phyloP scores from a whole-genome alignment of 1,140 invertebrate species.

The Rhysida immarginata region DNA sequence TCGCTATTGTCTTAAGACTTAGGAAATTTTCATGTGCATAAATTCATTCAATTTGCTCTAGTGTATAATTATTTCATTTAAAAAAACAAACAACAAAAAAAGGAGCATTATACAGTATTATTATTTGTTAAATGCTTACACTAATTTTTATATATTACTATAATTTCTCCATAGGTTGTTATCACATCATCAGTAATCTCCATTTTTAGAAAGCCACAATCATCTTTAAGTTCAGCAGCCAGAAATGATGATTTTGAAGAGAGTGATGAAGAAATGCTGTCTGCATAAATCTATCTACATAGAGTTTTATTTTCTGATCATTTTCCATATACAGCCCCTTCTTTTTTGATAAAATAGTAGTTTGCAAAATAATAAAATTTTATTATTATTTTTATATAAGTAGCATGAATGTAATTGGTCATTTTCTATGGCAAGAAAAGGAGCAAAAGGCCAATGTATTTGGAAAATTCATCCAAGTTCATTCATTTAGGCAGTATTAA shows the following conservation, averaged over 20 bases:
- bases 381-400: background rate
- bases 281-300: conserved; percentile 15
- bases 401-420: background rate
- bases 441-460: background rate
- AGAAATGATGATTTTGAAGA: conserved; percentile 29
- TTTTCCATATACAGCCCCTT: background rate
- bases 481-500: no score
- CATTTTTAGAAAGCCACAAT: conserved; percentile 21
- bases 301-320: conserved; percentile 13
- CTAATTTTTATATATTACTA: conserved; percentile 5
- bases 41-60: background rate
- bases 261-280: conserved; percentile 26
- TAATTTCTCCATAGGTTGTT: conserved; percentile 21
- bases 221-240: conserved; percentile 25
- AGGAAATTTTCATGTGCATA: background rate
- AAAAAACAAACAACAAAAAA: background rate
- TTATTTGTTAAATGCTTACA: background rate
- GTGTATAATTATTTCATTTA: background rate
- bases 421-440: background rate
- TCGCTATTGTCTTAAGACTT: background rate
- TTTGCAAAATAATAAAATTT: background rate
- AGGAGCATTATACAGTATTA: background rate
- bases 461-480: background rate
- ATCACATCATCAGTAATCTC: conserved; percentile 25
- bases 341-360: background rate